Evolutionary conservation across 2,113 vertebrate genomes (phyloP), one percentile per base, ranked within the genome.

Genomic region (Holacanthus passer): DNA sequence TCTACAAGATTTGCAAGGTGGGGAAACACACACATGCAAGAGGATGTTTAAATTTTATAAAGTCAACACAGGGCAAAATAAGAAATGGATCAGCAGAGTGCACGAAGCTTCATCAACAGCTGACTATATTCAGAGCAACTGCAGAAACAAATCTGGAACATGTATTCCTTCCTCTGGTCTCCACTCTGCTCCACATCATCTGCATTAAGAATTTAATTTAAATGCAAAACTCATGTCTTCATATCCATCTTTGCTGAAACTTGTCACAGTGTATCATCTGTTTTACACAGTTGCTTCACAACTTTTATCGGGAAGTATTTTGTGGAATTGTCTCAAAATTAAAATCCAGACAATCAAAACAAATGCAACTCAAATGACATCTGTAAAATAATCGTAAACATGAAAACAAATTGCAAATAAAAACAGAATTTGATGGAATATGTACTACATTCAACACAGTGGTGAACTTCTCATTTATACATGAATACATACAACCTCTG

Each of bases 1-100:
- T 99, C 59, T 99, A 99, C 93, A 99, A 99, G 94, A 99, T 99
- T 95, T 99, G 98, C 96, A 99, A 99, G 97, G 98, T 99, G 93
- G 62, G n/a, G 77, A 24, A 12, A 11, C 22, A 41, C 43, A 37
- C 62, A 53, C 24, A 32, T 2, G 35, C 32, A 56, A 45, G 48
- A 45, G 14, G 47, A 39, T 50, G 12, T 83, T 72, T 55, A 1
- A 16, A 63, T 73, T 24, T 47, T 68, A 29, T 17, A 16, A 50
- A 37, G 19, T 66, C 81, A 71, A 8, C n/a, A 48, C 24, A 58
- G 19, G 31, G 7, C 39, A 55, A n/a, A 62, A 29, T 17, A 43
- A 35, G 35, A 64, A 69, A 47, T 14, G 22, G 22, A 68, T 41
- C 37, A 73, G 47, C 5, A 22, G 24, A 48, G 64, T 52, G 64